phyloP scores from a whole-genome alignment of 2,888 invertebrate species.

The Malthinus seriepunctatus region DNA sequence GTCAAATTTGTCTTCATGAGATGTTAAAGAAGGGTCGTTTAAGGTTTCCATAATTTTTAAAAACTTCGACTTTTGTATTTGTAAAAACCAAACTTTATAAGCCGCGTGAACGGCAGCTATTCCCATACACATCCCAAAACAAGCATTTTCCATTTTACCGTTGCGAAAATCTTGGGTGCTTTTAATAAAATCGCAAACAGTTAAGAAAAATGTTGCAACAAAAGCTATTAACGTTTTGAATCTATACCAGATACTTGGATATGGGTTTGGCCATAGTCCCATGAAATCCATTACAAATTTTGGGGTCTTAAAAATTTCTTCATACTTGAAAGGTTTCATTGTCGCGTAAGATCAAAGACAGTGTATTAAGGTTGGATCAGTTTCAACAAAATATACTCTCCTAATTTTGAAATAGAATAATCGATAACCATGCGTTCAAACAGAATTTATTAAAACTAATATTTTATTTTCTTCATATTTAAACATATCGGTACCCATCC shows the following conservation, averaged over 20 bases:
- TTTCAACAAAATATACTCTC: no score
- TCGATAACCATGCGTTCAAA: no score
- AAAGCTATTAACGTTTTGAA: background rate
- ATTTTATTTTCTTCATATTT: no score
- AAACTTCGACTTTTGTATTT: background rate
- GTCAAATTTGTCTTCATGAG: background rate
- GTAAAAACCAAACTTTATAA: background rate
- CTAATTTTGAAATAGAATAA: no score
- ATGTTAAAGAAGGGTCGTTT: background rate
- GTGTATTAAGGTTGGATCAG: no score
- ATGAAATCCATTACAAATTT: background rate
- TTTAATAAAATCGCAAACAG: background rate
- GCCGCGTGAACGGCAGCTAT: background rate
- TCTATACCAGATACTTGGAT: background rate
- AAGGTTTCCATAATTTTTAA: background rate
- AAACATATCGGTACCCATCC: no score
- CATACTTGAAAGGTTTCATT: background rate
- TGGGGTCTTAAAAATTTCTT: background rate
- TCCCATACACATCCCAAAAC: background rate
- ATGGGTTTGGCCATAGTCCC: background rate
- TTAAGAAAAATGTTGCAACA: background rate
- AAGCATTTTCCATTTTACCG: background rate
- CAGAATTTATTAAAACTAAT: no score
- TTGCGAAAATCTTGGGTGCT: background rate
- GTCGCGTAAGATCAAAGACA: no score